These are phyloP conservation scores for Lithobius niger DNA, from an alignment of 1,140 invertebrate species.

Conservation along the genomic window DNA sequence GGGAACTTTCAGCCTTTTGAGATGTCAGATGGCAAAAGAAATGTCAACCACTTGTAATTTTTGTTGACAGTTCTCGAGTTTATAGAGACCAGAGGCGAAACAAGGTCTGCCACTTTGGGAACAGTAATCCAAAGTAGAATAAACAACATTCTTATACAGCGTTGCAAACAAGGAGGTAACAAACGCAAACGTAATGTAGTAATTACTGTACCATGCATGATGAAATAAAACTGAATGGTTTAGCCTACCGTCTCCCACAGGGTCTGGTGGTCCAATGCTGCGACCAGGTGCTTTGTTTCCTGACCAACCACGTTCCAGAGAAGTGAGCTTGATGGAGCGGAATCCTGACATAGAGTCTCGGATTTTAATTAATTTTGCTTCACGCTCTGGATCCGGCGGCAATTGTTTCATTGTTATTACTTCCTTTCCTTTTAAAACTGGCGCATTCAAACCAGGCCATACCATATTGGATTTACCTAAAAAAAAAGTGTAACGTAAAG, in stretches of 20 bases:
- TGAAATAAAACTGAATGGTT: slow-evolving; percentile 12
- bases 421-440: slow-evolving; percentile 61
- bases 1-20: too few relatives aligned
- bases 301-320: slow-evolving; percentile 79
- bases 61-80: too few relatives aligned
- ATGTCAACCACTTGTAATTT: too few relatives aligned
- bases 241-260: slow-evolving; percentile 51
- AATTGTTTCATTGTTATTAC: slow-evolving; percentile 51
- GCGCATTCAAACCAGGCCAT: slow-evolving; percentile 82
- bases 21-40: too few relatives aligned
- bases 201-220: too few relatives aligned
- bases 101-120: too few relatives aligned
- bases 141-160: too few relatives aligned
- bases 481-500: too few relatives aligned
- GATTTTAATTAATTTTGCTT: slow-evolving; percentile 52
- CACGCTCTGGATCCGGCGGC: slow-evolving; percentile 53
- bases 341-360: slow-evolving; percentile 53
- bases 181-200: too few relatives aligned
- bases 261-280: slow-evolving; percentile 74
- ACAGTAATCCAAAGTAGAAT: too few relatives aligned
- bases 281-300: slow-evolving; percentile 65
- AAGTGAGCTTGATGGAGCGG: slow-evolving; percentile 45
- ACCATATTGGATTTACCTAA: slow-evolving; percentile 61
- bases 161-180: too few relatives aligned
- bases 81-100: too few relatives aligned